phyloP scores from a whole-genome alignment of 2,797 vertebrate genomes.

The Apodemus agrarius region DNA sequence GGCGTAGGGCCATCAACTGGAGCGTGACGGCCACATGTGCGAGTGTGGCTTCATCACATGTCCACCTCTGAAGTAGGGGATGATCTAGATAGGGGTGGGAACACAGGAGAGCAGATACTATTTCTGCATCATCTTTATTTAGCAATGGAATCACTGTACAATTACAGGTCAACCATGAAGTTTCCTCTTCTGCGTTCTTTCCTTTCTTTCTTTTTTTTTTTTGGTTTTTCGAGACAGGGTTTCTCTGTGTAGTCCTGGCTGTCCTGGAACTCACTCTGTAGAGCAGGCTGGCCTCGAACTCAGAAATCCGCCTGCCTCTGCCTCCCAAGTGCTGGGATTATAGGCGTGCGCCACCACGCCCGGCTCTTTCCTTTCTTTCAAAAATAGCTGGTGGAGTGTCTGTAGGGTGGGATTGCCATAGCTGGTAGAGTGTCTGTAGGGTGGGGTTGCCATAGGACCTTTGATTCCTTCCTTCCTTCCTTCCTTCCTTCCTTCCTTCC shows the following conservation, averaged over 20 bases:
- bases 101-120: not conserved
- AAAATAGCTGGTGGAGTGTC: not conserved
- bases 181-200: not conserved
- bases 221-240: no score
- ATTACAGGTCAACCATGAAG: not conserved
- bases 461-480: not conserved
- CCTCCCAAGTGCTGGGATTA: no score
- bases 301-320: no score
- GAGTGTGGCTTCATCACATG: not conserved
- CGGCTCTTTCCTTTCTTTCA: no score
- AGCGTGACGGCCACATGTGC: not conserved
- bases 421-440: not conserved
- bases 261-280: no score
- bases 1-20: not conserved
- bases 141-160: not conserved
- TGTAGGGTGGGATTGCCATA: not conserved
- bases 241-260: no score
- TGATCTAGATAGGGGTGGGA: not conserved
- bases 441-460: not conserved
- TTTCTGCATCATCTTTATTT: not conserved
- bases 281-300: no score
- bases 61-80: not conserved
- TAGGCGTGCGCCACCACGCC: no score
- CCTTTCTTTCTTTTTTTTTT: no score
- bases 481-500: no score